A percentile compares a stretch with the other conserved stretches of the same genome.
phyloP scores from a whole-genome alignment of 2,113 vertebrate genomes.

The Cyprinodon variegatus region DNA sequence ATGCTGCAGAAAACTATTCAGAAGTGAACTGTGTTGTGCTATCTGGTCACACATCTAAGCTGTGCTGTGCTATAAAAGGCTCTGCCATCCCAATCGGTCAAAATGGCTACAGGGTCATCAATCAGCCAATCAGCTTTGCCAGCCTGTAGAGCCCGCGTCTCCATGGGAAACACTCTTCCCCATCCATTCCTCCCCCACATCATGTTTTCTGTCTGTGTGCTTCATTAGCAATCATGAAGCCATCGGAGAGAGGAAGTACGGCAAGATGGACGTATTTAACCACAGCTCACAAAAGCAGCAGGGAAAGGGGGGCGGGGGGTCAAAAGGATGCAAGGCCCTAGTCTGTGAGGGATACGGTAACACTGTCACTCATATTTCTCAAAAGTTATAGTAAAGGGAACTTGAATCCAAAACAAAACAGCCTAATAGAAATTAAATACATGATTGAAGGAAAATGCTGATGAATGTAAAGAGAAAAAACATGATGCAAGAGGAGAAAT shows the following conservation, averaged over 20 bases:
- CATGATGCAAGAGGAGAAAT: background rate
- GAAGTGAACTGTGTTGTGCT: slow-evolving; percentile 11
- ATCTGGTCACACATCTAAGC: slow-evolving; percentile 24
- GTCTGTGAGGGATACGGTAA: slow-evolving; percentile 9
- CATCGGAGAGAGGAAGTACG: slow-evolving; percentile 60
- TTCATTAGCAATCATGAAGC: slow-evolving; percentile 70
- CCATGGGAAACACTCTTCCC: slow-evolving; percentile 57
- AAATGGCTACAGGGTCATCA: slow-evolving; percentile 63
- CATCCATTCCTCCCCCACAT: slow-evolving; percentile 41
- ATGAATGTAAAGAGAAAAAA: background rate
- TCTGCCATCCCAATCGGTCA: slow-evolving; percentile 53
- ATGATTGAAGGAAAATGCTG: background rate
- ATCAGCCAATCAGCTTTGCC: slow-evolving; percentile 56
- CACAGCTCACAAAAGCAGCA: slow-evolving; percentile 44
- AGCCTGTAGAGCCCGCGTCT: slow-evolving; percentile 41
- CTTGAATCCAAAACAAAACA: slow-evolving; percentile 12
- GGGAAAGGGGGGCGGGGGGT: background rate
- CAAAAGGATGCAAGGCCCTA: background rate
- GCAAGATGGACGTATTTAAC: slow-evolving; percentile 50
- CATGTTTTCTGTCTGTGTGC: slow-evolving; percentile 46
- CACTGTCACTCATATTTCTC: slow-evolving; percentile 19
- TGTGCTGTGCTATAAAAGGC: slow-evolving; percentile 51
- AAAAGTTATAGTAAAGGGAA: slow-evolving; percentile 11
- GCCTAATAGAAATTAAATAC: background rate
- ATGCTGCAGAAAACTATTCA: slow-evolving; percentile 1